Percentiles rank a stretch among this genome's conserved stretches.
Conservation (phyloP, 2,113 vertebrate species). For the Pantherophis guttatus region DNA sequence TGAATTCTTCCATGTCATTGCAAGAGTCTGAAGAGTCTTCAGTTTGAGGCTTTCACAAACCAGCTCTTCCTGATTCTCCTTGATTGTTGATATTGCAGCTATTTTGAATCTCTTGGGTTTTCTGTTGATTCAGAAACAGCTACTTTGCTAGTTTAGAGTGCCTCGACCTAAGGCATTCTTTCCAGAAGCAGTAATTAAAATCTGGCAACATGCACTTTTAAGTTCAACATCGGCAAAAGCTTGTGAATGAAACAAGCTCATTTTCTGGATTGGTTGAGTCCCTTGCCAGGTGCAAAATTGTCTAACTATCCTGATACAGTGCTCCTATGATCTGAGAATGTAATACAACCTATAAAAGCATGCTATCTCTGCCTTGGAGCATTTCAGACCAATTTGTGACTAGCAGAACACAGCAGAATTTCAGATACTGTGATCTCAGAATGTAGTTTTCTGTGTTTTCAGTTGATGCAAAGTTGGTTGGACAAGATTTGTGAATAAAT, state of each 20-base stretch:
- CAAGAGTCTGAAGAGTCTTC: background rate
- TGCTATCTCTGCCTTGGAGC: slow-evolving; percentile 25
- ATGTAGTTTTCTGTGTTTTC: slow-evolving; percentile 4
- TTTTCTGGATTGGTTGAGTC: background rate
- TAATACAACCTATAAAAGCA: slow-evolving; percentile 22
- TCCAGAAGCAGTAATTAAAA: slow-evolving; percentile 12
- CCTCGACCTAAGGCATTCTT: background rate
- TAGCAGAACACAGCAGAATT: slow-evolving; percentile 29
- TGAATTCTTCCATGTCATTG: background rate
- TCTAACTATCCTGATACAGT: background rate
- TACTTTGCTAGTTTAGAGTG: background rate
- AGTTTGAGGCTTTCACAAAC: background rate
- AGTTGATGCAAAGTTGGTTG: background rate
- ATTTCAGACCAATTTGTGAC: slow-evolving; percentile 37
- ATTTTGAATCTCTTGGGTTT: background rate
- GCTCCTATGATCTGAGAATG: slow-evolving; percentile 25
- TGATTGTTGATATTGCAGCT: background rate
- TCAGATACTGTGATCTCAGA: slow-evolving; percentile 15
- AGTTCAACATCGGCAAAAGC: background rate
- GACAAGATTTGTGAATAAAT: background rate
- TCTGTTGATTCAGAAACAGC: background rate
- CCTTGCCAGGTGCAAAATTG: slow-evolving; percentile 6
- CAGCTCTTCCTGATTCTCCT: background rate
- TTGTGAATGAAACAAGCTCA: background rate
- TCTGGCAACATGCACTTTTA: background rate